These are phyloP conservation scores for Apotomis turbidana DNA, from an alignment of 2,888 invertebrate genomes.

Conservation along the genomic window DNA sequence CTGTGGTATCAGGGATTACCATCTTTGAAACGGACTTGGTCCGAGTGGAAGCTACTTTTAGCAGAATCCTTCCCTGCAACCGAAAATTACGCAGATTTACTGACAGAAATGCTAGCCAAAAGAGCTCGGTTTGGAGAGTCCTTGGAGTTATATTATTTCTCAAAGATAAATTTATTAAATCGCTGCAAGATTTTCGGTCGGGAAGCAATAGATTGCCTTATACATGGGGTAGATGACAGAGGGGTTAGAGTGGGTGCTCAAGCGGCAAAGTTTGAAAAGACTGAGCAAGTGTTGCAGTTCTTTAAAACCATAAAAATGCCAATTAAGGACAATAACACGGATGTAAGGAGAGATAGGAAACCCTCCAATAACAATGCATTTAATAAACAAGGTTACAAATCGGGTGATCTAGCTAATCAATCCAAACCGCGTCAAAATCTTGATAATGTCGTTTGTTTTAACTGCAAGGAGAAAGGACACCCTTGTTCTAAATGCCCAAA, in stretches of 20 bases:
- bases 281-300: no score
- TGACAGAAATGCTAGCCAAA: conserved; percentile 23
- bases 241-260: conserved; percentile 3
- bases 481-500: conserved; percentile 31
- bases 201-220: neutral
- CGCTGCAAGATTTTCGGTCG: neutral
- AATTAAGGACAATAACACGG: no score
- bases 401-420: no score
- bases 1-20: conserved; percentile 40
- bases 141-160: conserved; percentile 22
- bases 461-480: conserved; percentile 42
- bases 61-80: conserved; percentile 10
- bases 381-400: no score
- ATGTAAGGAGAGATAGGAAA: neutral
- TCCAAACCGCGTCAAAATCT: neutral
- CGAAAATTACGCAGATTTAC: conserved; percentile 25
- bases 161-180: conserved; percentile 16
- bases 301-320: no score
- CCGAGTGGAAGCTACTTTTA: conserved; percentile 19
- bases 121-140: neutral
- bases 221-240: conserved; percentile 3
- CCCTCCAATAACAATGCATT: neutral
- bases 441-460: conserved; percentile 22
- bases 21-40: conserved; percentile 24
- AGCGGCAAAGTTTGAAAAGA: neutral